Base-by-base conservation (phyloP, 2,113 vertebrate species). In the Nesospiza acunhae region DNA sequence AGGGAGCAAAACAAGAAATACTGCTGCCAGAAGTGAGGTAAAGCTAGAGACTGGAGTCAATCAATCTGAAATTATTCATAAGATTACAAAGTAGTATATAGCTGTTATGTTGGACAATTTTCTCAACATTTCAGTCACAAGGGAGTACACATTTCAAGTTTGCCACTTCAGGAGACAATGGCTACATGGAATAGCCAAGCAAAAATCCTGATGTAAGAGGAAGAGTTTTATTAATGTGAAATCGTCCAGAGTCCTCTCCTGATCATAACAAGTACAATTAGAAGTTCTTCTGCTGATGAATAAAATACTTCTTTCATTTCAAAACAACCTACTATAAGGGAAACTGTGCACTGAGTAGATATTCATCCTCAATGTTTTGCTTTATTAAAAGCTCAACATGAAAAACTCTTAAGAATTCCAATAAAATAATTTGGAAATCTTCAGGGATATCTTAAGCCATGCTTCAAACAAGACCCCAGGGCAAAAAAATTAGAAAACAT, bases 401-500 rank as follows among this genome's bases (percentile, higher is more conserved):
- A 68, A 92, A 81, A 91, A 10, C 73, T 76, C 44, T 21, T 30
- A 93, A 89, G 84, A 88, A 90, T 90, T 86, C 64, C 76, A 77
- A 59, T 84, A 86, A 70, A 90, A 94, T 39, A 46, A 42, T 50
- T 86, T 69, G 21, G 37, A 90, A 96, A 42, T 89, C 86, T 92
- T 92, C 63, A 83, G 73, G 83, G 86, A 69, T 81, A 70, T 67
- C 64, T 96, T 55, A 50, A 17, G 30, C 37, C 10, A 0, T 74
- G 72, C 75, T 55, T 92, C 83, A 84, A 92, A 95, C 85, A 81
- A 94, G 86, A 81, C 89, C 52, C 47, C 30, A 60, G 91, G 86
- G 92, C 23, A 85, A 72, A 87, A 91, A 94, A 90, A 88, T 94
- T 70, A 96, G 80, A 95, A 90, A 93, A 89, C 86, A 94, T 95